phyloP scores from a whole-genome alignment of 2,113 vertebrate species.

The Tringa solitaria region DNA sequence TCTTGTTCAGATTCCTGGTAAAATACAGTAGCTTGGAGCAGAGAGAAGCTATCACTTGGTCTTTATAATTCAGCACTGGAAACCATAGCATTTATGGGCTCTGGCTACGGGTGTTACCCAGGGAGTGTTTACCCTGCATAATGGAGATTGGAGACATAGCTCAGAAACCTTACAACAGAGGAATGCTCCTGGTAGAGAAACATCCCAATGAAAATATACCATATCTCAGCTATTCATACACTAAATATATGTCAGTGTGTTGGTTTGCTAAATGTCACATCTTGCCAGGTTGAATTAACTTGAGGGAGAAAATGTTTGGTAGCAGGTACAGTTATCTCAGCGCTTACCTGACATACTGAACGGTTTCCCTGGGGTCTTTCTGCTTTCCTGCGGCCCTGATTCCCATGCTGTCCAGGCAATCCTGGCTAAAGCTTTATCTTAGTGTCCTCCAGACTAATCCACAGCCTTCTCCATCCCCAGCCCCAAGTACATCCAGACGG shows the following conservation, averaged over 20 bases:
- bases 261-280: background rate
- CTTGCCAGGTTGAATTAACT: background rate
- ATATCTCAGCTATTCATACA: background rate
- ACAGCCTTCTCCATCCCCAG: background rate
- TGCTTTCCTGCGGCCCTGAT: background rate
- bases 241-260: background rate
- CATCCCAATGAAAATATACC: background rate
- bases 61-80: slow-evolving; percentile 31
- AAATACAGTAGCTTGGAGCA: slow-evolving; percentile 29
- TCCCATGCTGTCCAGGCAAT: rapidly evolving
- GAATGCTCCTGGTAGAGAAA: slow-evolving; percentile 21
- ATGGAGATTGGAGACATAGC: slow-evolving; percentile 29
- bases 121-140: slow-evolving; percentile 48
- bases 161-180: slow-evolving; percentile 47
- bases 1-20: slow-evolving; percentile 20
- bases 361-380: background rate
- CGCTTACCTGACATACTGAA: background rate
- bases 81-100: slow-evolving; percentile 36
- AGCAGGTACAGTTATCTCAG: background rate
- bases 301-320: background rate
- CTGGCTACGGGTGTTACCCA: slow-evolving; percentile 33
- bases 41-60: slow-evolving; percentile 11
- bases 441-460: background rate
- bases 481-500: rapidly evolving
- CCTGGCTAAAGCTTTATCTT: background rate